phyloP scores from a whole-genome alignment of 2,888 invertebrate genomes.

The Smittia sp. region DNA sequence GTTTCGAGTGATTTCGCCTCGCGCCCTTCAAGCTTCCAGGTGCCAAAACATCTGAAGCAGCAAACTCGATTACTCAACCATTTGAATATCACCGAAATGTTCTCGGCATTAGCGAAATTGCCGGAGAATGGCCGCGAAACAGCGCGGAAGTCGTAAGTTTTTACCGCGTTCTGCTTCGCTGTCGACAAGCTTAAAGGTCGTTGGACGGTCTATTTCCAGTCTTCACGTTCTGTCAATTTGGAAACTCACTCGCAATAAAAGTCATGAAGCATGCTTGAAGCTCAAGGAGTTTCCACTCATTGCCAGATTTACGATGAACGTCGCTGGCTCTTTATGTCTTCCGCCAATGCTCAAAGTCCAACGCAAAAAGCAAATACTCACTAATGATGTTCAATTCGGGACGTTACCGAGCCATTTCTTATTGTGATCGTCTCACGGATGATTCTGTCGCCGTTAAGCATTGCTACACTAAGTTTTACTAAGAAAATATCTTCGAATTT shows the following conservation, averaged over 20 bases:
- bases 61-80: too few relatives aligned
- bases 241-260: background rate
- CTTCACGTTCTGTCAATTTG: conserved; percentile 3
- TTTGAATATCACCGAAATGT: background rate
- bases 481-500: background rate
- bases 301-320: background rate
- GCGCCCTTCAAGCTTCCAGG: background rate
- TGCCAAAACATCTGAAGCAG: background rate
- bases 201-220: background rate
- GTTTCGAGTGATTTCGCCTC: background rate
- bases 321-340: background rate
- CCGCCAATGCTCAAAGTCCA: background rate
- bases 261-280: background rate
- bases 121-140: conserved; percentile 14
- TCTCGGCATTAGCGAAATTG: background rate
- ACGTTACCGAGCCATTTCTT: conserved; percentile 19
- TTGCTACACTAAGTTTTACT: background rate
- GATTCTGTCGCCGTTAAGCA: conserved; percentile 6
- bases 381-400: conserved; percentile 31
- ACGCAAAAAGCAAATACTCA: conserved; percentile 14
- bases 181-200: conserved; percentile 28
- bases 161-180: background rate
- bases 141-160: conserved; percentile 3
- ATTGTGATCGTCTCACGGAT: conserved; percentile 32
- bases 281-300: background rate